Base-by-base conservation (phyloP, 2,797 vertebrate species). In the Hoplostethus mediterraneus region DNA sequence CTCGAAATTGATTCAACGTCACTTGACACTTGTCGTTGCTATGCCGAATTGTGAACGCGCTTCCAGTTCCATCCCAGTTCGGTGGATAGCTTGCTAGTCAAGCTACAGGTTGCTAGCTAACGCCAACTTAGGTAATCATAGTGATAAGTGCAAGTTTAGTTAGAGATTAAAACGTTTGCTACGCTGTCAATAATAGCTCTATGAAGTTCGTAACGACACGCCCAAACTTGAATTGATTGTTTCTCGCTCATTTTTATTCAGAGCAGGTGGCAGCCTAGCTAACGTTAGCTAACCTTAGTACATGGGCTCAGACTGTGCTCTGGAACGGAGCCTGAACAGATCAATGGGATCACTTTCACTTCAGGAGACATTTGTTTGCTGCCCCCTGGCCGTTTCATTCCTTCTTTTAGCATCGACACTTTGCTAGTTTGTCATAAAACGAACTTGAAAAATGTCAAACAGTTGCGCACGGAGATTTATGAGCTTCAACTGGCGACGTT, bases 21-120 rank as follows among this genome's bases (percentile, higher is more conserved):
- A 71, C 83, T 76, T 86, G 57, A 57, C 86, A 89, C 87, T 89
- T 90, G 88, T 60, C 40, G n/a, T 93, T 90, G 88, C 88, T 80
- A 40, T 65, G 80, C 49, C 58, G 65, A 73, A 71, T 62, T 53
- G 67, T 61, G 78, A 68, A 79, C 69, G 76, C 84, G 79, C 80
- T 80, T 71, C 64, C 61, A 71, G 71, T 63, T 65, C 75, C 7
- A 17, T 67, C 71, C 58, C 71, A 58, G 60, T 57, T 62, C 80
- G 52, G 81, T 73, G 76, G 70, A 80, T 44, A 14, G 69, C 52
- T 12, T 7, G 72, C 51, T 55, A 33, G 45, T 75, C 30, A 17
- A 67, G 79, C 84, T 82, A 55, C 45, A 31, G 71, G 62, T 58
- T 44, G 71, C 52, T 65, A 49, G 86, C 83, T 89, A 80, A 83